A percentile compares a stretch with the other conserved stretches of the same genome.
These are phyloP conservation scores for Glomeris maerens DNA, from an alignment of 1,140 invertebrate genomes.

Conservation along the genomic window DNA sequence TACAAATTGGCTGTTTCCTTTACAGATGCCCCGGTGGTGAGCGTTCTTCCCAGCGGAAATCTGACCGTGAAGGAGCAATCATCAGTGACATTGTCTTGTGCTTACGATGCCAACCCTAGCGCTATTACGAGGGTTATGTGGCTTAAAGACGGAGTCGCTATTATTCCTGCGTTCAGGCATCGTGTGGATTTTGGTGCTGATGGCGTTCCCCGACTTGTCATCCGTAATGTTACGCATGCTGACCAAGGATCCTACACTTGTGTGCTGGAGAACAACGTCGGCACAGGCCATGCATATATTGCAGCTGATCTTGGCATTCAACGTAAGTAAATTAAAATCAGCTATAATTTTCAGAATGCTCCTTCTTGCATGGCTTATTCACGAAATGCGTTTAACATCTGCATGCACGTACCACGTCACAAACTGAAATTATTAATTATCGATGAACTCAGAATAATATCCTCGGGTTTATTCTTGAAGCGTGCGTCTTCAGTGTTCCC, in stretches of 20 bases:
- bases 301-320: slow-evolving; percentile 55
- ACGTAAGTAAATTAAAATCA: slow-evolving; percentile 61
- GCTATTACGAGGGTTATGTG: slow-evolving; percentile 55
- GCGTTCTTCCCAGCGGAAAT: slow-evolving; percentile 46
- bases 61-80: slow-evolving; percentile 61
- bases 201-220: slow-evolving; percentile 37
- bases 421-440: no score
- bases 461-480: no score
- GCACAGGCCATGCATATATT: slow-evolving; percentile 48
- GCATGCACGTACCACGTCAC: no score
- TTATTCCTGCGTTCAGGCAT: background rate
- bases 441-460: no score
- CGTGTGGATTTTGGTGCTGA: background rate
- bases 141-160: slow-evolving; percentile 22
- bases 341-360: no score
- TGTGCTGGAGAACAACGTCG: slow-evolving; percentile 56
- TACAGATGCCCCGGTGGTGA: slow-evolving; percentile 68
- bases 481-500: no score
- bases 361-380: no score
- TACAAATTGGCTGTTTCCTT: no score
- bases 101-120: slow-evolving; percentile 67
- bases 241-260: slow-evolving; percentile 71
- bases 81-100: slow-evolving; percentile 55
- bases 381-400: no score
- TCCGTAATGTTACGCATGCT: slow-evolving; percentile 53